Evolutionary conservation across 1,140 invertebrate species (phyloP), one percentile per base, ranked within the genome.

Genomic region (Papilio polytes): DNA sequence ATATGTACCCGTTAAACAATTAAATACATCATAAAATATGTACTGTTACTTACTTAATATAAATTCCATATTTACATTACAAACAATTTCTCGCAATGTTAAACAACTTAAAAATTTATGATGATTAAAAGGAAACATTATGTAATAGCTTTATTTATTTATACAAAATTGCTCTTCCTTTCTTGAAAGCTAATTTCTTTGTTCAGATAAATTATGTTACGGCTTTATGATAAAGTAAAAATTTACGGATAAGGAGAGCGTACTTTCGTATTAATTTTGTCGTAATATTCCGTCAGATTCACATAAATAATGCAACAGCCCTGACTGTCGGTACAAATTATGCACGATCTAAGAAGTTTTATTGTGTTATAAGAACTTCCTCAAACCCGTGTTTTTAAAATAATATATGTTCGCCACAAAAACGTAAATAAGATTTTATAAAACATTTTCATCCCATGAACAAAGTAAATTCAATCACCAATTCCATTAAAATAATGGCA

Each of bases 181-280:
- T 70, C 26, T 70, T 70, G 63, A 70, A 70, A 70, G 63, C 63
- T 70, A 70, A 70, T 70, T 70, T 70, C 63, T 70, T 70, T 70
- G 63, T 70, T 70, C 63, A 70, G 63, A 31, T 70, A 70, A 70
- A 70, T 70, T 31, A 31, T 70, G 63, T 70, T 70, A 70, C 22
- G 63, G 22, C 63, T 70, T 63, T 70, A 31, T 36, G 63, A 70
- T 70, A 70, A 70, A 70, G 63, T 70, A 70, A 70, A 70, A 70
- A 70, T 70, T 70, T 70, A 70, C 4, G 63, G 63, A 70, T 70
- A 70, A 70, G 13, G 63, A 10, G 63, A 18, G 4, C 13, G 10
- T 70, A 31, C 63, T 70, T 70, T 70, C 13, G 63, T 7, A 70
- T 70, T 70, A 70, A 70, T 70, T 6, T 70, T 15, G 26, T 70